Evolutionary conservation across 1,140 invertebrate species (phyloP).

Genomic region (Marisa cornuarietis): DNA sequence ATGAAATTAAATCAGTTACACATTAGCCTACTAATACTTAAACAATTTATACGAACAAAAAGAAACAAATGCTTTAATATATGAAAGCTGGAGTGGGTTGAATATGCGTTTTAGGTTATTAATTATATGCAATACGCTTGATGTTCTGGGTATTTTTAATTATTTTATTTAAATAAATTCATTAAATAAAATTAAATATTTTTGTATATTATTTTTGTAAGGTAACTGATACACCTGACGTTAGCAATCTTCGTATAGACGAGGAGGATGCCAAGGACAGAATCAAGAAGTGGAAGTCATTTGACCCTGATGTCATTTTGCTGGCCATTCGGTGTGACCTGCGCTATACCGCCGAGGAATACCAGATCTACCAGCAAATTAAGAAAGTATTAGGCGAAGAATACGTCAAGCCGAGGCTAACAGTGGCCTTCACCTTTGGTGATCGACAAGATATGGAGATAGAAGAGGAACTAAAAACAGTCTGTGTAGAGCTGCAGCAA

Average conservation of each 20-base stretch:
- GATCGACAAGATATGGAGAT: constrained; percentile 1
- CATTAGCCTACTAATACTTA: too few relatives aligned
- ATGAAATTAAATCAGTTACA: too few relatives aligned
- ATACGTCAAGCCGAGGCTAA: neutral
- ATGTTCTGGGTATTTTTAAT: too few relatives aligned
- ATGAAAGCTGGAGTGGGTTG: too few relatives aligned
- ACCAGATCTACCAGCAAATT: constrained; percentile 12
- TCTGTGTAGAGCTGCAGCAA: neutral
- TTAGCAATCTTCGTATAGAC: neutral
- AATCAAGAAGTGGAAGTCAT: constrained; percentile 13
- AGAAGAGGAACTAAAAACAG: neutral
- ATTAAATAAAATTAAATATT: too few relatives aligned
- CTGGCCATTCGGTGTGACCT: constrained; percentile 17
- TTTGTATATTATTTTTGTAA: neutral
- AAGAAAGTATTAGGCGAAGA: constrained; percentile 14
- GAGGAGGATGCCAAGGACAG: constrained; percentile 10
- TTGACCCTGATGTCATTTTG: neutral
- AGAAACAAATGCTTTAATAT: too few relatives aligned
- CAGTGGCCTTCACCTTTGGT: constrained; percentile 17
- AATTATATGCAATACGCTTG: too few relatives aligned
- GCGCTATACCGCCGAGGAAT: constrained; percentile 17
- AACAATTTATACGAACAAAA: too few relatives aligned
- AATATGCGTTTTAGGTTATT: too few relatives aligned
- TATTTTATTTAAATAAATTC: too few relatives aligned
- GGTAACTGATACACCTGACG: constrained; percentile 11